phyloP scores from a whole-genome alignment of 1,140 invertebrate species.

The Mercenaria mercenaria region DNA sequence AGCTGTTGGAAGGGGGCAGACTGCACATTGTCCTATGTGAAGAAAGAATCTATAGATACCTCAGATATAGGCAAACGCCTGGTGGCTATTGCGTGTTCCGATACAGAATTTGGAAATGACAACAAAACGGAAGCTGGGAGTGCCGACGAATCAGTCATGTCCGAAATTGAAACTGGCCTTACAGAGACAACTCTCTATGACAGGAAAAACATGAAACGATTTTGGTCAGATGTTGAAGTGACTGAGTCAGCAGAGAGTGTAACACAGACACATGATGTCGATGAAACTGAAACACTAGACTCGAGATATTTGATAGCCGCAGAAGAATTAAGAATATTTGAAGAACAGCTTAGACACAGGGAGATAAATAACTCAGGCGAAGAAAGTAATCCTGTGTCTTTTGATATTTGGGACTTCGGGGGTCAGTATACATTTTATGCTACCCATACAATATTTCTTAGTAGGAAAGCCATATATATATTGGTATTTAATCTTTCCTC shows the following conservation, averaged over 20 bases:
- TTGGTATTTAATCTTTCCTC: not conserved
- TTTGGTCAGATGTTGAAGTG: no score
- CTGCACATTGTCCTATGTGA: not conserved
- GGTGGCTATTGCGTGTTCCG: not conserved
- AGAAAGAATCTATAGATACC: not conserved
- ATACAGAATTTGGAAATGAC: not conserved
- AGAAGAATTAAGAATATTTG: not conserved
- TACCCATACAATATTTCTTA: not conserved
- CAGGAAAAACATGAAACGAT: no score
- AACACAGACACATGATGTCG: not conserved
- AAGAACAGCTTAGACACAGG: not conserved
- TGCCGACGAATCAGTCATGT: no score
- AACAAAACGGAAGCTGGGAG: not conserved
- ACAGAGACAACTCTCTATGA: no score
- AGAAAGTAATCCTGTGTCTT: not conserved
- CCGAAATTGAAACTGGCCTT: no score
- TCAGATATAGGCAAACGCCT: not conserved
- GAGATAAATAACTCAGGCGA: not conserved
- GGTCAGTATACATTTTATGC: not conserved
- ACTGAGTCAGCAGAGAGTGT: no score
- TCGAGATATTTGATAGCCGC: no score
- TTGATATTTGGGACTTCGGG: not conserved
- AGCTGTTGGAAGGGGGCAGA: not conserved
- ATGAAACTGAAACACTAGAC: not conserved
- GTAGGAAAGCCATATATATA: not conserved